Base-by-base conservation (phyloP, 2,113 vertebrate genomes). In the Rissa tridactyla region DNA sequence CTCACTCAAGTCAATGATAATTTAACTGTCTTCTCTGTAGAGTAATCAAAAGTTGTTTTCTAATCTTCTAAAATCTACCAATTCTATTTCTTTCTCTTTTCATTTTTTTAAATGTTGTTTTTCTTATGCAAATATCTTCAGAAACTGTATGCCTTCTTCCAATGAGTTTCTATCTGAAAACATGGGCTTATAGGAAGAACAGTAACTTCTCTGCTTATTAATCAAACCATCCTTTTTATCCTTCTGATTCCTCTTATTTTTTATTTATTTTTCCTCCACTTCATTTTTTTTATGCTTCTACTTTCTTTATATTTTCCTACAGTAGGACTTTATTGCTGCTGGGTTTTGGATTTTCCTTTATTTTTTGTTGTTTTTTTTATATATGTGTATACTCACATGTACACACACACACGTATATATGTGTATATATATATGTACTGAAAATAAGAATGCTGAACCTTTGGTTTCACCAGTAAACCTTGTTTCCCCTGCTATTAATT, bases 351-450 rank as follows among this genome's bases (percentile, higher is more conserved):
- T 66, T 79, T 30, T 10, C 6, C 2, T 3, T 11, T 18, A 46
- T 42, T 42, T 51, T 14, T 51, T 36, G 38, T 60, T 78, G 42
- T 55, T 9, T 44, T 55, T 62, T 12, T 46, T 30, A 42, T 18
- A 30, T 65, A 14, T 36, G 34, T 1, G 0, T 12, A 19, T 32
- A 40, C 15, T 23, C 10, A 30, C 9, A 32, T 3, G 21, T 46
- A 46, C 15, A 10, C 5, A 15, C 4, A n/a, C 2, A 25, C 3
- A 32, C 1, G 27, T 1, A 13, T 4, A 46, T 4, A 46, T 12
- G 1, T 15, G 6, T 30, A n/a, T 3, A 34, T 3, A 38, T 14
- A 57, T 4, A 26, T 8, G 3, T 29, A 86, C 7, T 66, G 40
- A 80, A 93, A 57, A 64, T 40, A 73, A 60, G 16, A 90, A 55